Percentiles rank a stretch among this genome's conserved stretches.
Conservation (phyloP, 1,140 invertebrate genomes). For the Mercenaria mercenaria region DNA sequence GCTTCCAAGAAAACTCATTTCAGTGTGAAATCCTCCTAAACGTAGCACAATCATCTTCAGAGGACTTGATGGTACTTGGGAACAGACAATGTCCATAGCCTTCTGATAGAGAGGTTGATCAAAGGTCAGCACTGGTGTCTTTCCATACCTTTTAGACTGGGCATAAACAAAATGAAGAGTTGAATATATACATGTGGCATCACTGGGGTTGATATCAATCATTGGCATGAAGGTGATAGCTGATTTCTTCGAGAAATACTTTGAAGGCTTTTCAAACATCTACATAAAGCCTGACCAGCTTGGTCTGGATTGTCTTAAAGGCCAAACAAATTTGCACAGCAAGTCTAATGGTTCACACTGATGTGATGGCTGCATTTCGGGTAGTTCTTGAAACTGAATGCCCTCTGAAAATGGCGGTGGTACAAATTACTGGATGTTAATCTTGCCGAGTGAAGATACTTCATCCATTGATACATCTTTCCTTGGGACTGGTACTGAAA, state of each 20-base stretch:
- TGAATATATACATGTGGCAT: constrained; percentile 65
- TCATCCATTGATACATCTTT: not conserved
- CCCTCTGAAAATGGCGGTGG: not conserved
- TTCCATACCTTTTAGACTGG: not conserved
- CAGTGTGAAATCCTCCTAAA: constrained; percentile 65
- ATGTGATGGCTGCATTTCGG: not conserved
- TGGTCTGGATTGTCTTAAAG: not conserved
- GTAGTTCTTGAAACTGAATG: too few species aligned
- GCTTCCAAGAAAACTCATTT: constrained; percentile 70
- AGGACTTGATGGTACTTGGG: not conserved
- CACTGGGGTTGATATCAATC: constrained; percentile 44
- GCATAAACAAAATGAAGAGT: constrained; percentile 71
- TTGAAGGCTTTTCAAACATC: constrained; percentile 16
- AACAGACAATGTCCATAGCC: not conserved
- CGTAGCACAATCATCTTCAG: constrained; percentile 26
- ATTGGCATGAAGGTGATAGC: constrained; percentile 73
- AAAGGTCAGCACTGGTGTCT: not conserved
- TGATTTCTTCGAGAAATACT: not conserved
- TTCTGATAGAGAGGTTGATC: not conserved
- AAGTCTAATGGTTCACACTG: not conserved
- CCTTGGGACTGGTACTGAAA: not conserved
- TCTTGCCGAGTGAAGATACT: not conserved
- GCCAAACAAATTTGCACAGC: not conserved
- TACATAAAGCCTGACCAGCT: constrained; percentile 63
- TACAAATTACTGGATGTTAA: not conserved